Base-by-base conservation (phyloP, 2,888 invertebrate genomes). In the Crocallis elinguaria region DNA sequence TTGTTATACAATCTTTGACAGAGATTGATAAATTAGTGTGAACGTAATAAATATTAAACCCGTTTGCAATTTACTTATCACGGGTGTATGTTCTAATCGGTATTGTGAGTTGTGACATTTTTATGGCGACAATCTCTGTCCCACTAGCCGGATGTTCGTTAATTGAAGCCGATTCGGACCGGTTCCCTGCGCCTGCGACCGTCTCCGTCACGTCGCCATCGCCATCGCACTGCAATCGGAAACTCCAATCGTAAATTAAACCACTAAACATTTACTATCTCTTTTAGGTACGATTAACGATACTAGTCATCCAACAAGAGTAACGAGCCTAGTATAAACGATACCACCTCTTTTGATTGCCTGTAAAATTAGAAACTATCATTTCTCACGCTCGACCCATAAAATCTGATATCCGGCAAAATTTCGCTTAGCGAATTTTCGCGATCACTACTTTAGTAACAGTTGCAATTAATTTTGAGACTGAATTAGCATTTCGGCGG, bases 91-190 rank as follows among this genome's bases (percentile, higher is more conserved):
- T 45, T 45, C 19, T 45, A 30, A 75, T 72, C 75, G 69, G 65
- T 73, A 69, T 69, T 65, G 68, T 56, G 64, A 64, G 69, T 69
- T 65, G 68, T 56, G 64, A 64, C 66, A 63, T 69, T 70, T 67
- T 66, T 71, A 72, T 72, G 69, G 63, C 63, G 63, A 61, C 71
- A 52, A 55, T 57, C 56, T 50, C 52, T 46, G 55, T 35, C 65
- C 67, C 67, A 75, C 75, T 72, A 65, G 66, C 69, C 77, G 79
- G 79, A 82, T 78, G 74, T 68, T 63, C 68, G 69, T 76, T 79
- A 80, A 79, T 82, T 77, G 67, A 72, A 73, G 49, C 64, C 66
- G 64, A 66, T 69, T 64, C 33, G 52, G 61, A 73, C 71, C 67
- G 63, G 71, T 72, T 60, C 56, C 53, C 48, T 62, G 57, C 49